Conservation (phyloP, 2,113 vertebrate species). For the Pseudorasbora parva region DNA sequence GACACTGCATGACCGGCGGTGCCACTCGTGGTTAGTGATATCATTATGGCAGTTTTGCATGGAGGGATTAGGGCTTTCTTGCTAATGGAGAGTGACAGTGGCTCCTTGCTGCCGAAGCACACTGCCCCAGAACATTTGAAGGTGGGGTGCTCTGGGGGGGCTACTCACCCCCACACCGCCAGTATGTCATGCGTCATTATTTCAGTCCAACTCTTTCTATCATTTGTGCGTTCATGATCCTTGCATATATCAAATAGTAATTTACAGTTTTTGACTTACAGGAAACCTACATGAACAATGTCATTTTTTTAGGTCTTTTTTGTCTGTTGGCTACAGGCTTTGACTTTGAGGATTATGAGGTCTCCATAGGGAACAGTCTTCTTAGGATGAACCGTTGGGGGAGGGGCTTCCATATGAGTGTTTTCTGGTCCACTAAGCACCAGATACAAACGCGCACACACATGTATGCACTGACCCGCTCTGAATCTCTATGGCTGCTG, state of each 20-base stretch:
- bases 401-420: conserved; percentile 29
- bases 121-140: conserved; percentile 67
- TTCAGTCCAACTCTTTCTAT: not conserved
- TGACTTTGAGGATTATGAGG: conserved; percentile 27
- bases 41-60: conserved; percentile 63
- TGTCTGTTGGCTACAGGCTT: conserved; percentile 1
- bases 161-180: not conserved
- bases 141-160: not conserved
- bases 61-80: conserved; percentile 71
- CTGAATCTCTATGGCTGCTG: not conserved
- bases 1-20: conserved; percentile 34
- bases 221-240: not conserved
- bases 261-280: not conserved
- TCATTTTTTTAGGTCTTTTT: not conserved
- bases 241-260: not conserved
- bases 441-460: conserved; percentile 54
- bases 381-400: conserved; percentile 7
- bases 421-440: conserved; percentile 55
- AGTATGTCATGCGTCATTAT: not conserved
- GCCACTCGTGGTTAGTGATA: conserved; percentile 69
- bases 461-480: conserved; percentile 46
- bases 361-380: conserved; percentile 33
- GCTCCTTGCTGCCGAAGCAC: conserved; percentile 73
- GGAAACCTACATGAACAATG: not conserved
- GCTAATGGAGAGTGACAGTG: conserved; percentile 78